Conservation (phyloP, 2,113 vertebrate species). For the Acinonyx jubatus region DNA sequence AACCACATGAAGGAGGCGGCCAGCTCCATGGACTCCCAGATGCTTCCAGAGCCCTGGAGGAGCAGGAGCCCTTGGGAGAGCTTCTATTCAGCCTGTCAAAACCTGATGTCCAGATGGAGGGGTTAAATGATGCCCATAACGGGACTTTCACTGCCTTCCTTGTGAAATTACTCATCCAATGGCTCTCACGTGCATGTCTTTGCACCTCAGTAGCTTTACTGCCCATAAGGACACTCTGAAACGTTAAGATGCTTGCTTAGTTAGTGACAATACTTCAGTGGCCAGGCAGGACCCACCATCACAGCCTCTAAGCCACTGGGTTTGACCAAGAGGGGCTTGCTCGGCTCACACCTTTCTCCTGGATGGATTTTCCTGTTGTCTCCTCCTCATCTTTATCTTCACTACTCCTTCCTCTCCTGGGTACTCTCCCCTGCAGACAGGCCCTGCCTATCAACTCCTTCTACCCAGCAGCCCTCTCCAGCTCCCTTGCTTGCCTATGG, state of each 20-base stretch:
- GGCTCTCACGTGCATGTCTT: not conserved
- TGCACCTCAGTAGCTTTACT: not conserved
- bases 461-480: not conserved
- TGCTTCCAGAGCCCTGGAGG: accelerated
- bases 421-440: not conserved
- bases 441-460: not conserved
- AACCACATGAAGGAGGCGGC: not conserved
- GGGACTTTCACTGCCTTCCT: not conserved
- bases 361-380: not conserved
- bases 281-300: not conserved
- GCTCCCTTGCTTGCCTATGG: not conserved
- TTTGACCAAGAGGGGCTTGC: not conserved
- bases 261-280: not conserved
- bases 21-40: not conserved
- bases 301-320: not conserved
- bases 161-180: not conserved
- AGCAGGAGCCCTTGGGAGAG: not conserved
- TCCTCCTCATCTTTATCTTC: not conserved
- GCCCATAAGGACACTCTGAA: not conserved
- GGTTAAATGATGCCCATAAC: not conserved
- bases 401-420: not conserved
- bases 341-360: not conserved
- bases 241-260: not conserved
- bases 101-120: not conserved
- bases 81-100: not conserved